phyloP scores from a whole-genome alignment of 2,113 vertebrate species.

The Perccottus glenii region DNA sequence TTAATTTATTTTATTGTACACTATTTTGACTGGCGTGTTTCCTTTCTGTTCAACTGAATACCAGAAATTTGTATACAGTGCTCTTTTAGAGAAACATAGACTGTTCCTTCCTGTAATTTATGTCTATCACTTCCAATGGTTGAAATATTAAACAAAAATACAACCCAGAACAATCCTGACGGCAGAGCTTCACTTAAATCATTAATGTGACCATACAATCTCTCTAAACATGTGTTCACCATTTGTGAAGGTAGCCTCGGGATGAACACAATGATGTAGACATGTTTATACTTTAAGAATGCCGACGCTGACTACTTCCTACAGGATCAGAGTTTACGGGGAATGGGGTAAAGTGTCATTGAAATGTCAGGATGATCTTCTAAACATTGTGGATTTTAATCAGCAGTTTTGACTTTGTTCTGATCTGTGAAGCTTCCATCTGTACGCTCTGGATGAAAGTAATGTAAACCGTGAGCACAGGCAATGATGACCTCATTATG shows the following conservation, averaged over 20 bases:
- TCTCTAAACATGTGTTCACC: constrained; percentile 3
- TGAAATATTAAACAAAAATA: no score
- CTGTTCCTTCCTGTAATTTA: no score
- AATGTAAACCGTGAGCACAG: constrained; percentile 49
- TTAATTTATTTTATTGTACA: no score
- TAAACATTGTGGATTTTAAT: constrained; percentile 16
- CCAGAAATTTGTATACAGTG: no score
- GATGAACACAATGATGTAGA: not conserved
- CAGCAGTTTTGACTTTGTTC: constrained; percentile 38
- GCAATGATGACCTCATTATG: constrained; percentile 29
- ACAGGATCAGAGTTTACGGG: constrained; percentile 1
- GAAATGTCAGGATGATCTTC: constrained; percentile 33
- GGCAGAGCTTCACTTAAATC: no score
- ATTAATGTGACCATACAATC: not conserved
- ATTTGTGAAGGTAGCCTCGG: constrained; percentile 10
- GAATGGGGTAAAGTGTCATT: constrained; percentile 27
- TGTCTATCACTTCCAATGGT: no score
- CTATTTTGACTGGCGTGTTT: no score
- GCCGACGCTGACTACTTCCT: constrained; percentile 3
- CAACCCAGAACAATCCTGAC: no score
- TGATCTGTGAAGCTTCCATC: constrained; percentile 37
- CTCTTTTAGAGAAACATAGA: no score
- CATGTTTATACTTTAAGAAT: constrained; percentile 2
- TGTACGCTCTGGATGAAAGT: constrained; percentile 27
- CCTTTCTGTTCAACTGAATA: no score